These are phyloP conservation scores for Cebidichthys violaceus DNA, from an alignment of 2,113 vertebrate species.

Conservation along the genomic window DNA sequence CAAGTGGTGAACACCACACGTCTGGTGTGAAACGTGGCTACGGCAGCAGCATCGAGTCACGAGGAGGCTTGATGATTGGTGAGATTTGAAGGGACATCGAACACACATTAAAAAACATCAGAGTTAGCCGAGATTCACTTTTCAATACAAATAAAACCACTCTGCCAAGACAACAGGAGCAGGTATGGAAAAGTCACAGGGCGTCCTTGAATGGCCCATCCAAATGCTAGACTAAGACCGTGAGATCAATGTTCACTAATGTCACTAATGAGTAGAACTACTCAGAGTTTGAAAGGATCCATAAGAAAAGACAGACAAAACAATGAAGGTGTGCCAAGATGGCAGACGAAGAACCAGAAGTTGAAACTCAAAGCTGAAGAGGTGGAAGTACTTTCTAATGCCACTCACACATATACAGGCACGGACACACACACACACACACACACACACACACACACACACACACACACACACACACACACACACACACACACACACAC, in stretches of 20 bases:
- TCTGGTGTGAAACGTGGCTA: not conserved
- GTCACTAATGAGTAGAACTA: not conserved
- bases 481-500: not conserved
- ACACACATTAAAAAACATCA: not conserved
- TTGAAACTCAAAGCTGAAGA: not conserved
- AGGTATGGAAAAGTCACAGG: not conserved
- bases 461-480: not conserved
- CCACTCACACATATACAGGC: not conserved
- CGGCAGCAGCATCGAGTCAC: not conserved
- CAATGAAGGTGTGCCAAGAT: not conserved
- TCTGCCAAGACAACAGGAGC: not conserved
- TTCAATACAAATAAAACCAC: not conserved
- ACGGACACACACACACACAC: not conserved
- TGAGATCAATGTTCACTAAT: not conserved
- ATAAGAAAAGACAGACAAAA: not conserved
- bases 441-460: constrained; percentile 1
- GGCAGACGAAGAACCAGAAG: not conserved
- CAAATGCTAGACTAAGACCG: not conserved
- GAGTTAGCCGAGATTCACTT: not conserved
- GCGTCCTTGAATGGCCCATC: not conserved
- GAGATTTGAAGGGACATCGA: not conserved
- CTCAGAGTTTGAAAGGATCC: not conserved
- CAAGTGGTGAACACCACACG: not conserved
- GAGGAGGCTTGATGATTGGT: not conserved
- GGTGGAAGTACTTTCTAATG: not conserved